Base-by-base conservation (phyloP, 30 jellyfish, hydroid and myxozoan genomes). In the Pseudorhiza aurosa region DNA sequence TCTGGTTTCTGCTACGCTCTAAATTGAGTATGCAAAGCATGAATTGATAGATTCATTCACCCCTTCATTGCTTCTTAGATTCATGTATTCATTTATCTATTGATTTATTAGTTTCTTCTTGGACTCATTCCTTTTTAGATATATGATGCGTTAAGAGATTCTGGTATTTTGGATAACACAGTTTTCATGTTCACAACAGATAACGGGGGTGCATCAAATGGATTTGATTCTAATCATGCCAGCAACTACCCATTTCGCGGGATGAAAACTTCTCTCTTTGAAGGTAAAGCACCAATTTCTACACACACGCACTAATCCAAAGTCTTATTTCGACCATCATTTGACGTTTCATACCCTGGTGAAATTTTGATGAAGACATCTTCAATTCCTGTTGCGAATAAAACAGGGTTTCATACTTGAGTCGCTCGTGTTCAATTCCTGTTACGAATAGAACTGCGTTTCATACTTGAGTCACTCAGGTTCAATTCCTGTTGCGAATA, bases 191-290 rank as follows among this genome's bases (percentile, higher is more conserved):
- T 85, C 43, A 85, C 96, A 35, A 85, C 96, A 31, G 96, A 85
- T 60, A 85, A 85, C 50, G 96, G 96, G 9, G 96, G 81, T 42
- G 96, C 96, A 1, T 63, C 88, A 2, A 85, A 85, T 59, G 96
- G 87, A 32, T 85, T 85, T 39, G 96, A 85, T 40, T 65, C 80
- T 15, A 85, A 73, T 43, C 76, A 72, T 69, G 89, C 89, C 55
- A 85, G 96, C 79, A 85, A 85, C 53, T 85, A 25, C 33, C 96
- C 96, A 5, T 62, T 85, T 44, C 88, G 96, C 10, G 96, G 96
- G 37, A 85, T 85, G 69, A 85, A 85, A 39, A 74, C 96, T 25
- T 45, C 78, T n/a, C 89, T 85, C n/a, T 85, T 72, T 47, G 96
- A 85, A 72, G 96, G 96, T 85, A 63, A 2, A n/a, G 14, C 0